Percentiles rank a stretch among this genome's conserved stretches.
Evolutionary conservation across 2,888 invertebrate genomes (phyloP).

Genomic region (Synergus gifuensis): DNA sequence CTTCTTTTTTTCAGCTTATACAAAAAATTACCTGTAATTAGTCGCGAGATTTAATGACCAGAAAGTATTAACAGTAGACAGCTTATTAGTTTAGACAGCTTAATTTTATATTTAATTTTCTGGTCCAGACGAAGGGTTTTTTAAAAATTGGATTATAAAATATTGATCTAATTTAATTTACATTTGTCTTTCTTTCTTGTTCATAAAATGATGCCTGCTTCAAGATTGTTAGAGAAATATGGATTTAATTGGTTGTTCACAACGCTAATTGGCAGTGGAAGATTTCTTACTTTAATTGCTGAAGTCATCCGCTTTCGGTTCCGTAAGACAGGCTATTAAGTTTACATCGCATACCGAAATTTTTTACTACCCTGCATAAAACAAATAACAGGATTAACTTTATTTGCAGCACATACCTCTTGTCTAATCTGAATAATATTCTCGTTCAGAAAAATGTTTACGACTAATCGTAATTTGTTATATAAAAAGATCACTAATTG

Average conservation of each 20-base stretch:
- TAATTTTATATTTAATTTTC: background rate
- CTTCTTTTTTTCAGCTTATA: background rate
- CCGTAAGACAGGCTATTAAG: slow-evolving; percentile 32
- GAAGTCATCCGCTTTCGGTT: slow-evolving; percentile 12
- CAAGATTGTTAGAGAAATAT: slow-evolving; percentile 23
- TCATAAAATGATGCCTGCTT: slow-evolving; percentile 25
- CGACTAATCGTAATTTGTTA: background rate
- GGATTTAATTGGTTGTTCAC: slow-evolving; percentile 37
- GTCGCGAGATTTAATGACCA: background rate
- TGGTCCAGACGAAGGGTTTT: background rate
- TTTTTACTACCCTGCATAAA: slow-evolving; percentile 8
- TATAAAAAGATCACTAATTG: background rate
- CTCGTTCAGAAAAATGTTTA: background rate
- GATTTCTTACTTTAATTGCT: slow-evolving; percentile 39
- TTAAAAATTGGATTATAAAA: background rate
- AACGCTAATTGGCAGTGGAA: slow-evolving; percentile 35
- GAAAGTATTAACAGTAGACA: background rate
- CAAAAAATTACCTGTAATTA: background rate
- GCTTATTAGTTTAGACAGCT: background rate
- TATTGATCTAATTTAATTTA: background rate
- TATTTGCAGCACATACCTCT: background rate
- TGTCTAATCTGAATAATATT: slow-evolving; percentile 21
- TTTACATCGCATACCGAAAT: slow-evolving; percentile 36
- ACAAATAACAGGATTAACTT: slow-evolving; percentile 16
- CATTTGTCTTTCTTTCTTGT: background rate